Conservation (phyloP, 2,113 vertebrate genomes). For the Machaerirhynchus nigripectus region DNA sequence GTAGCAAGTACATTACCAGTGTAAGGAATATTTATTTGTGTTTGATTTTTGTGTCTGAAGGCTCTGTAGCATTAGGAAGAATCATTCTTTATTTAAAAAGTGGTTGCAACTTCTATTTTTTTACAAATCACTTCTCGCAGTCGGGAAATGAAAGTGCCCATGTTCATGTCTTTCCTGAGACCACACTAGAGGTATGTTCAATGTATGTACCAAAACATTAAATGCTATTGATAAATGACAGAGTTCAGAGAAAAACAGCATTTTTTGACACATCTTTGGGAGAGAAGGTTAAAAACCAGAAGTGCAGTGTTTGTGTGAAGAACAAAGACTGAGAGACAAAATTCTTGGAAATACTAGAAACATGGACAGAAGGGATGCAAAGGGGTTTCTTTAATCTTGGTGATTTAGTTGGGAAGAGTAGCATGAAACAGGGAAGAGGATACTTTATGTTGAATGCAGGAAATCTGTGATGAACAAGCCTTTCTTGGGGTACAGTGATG, state of each 20-base stretch:
- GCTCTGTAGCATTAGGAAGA: background rate
- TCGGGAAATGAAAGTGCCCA: background rate
- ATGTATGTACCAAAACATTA: background rate
- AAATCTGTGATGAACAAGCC: background rate
- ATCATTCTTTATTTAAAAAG: background rate
- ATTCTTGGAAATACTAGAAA: background rate
- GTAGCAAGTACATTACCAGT: background rate
- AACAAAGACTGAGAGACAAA: background rate
- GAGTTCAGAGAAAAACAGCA: background rate
- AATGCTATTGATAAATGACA: background rate
- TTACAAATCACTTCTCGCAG: background rate
- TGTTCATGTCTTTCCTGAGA: background rate
- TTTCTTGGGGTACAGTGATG: background rate
- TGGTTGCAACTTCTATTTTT: background rate
- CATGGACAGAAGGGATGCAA: background rate
- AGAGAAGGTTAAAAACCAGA: background rate
- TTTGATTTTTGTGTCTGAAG: conserved; percentile 6
- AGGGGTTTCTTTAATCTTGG: background rate
- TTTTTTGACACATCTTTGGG: background rate
- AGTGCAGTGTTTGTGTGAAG: background rate
- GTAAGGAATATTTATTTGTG: background rate
- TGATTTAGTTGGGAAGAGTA: background rate
- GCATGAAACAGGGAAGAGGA: background rate
- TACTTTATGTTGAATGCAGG: background rate
- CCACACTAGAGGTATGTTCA: background rate